phyloP scores from a whole-genome alignment of 1,140 invertebrate genomes.

The Ips typographus region DNA sequence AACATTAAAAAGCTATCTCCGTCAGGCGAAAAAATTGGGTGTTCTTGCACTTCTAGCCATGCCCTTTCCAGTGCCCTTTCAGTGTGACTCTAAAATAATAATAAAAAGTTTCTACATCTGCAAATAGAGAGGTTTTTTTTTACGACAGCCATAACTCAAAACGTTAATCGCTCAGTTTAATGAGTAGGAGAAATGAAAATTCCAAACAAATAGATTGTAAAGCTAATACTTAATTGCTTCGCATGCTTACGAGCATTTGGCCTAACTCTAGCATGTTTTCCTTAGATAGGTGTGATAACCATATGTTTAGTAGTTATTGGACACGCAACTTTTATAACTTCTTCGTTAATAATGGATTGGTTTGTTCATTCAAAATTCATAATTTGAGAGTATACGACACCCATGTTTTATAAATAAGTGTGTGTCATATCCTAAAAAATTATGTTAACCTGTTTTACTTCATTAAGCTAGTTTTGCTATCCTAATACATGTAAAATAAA shows the following conservation, averaged over 20 bases:
- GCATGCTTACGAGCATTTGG: not conserved
- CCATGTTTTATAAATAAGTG: too few relatives aligned
- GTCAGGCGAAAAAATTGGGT: slow-evolving; percentile 80
- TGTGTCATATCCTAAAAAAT: too few relatives aligned
- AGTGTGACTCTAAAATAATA: slow-evolving; percentile 65
- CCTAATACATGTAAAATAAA: too few relatives aligned
- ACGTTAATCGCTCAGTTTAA: not conserved
- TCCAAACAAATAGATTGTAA: too few relatives aligned
- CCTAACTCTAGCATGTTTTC: not conserved
- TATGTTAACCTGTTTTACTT: too few relatives aligned
- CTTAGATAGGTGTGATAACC: not conserved
- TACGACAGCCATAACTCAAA: not conserved
- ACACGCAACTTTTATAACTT: not conserved
- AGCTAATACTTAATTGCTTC: not conserved
- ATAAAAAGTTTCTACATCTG: not conserved
- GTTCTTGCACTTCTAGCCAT: slow-evolving; percentile 82
- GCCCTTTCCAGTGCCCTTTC: slow-evolving; percentile 77
- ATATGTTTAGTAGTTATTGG: not conserved
- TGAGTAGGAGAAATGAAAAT: not conserved
- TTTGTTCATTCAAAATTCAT: too few relatives aligned
- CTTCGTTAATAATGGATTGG: not conserved
- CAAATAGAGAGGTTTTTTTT: not conserved
- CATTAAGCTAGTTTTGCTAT: too few relatives aligned
- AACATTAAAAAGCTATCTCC: slow-evolving; percentile 83
- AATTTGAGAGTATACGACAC: too few relatives aligned